Percentiles rank a stretch among this genome's conserved stretches.
Conservation (phyloP, 2,888 invertebrate species). For the Folsomia manolachei region DNA sequence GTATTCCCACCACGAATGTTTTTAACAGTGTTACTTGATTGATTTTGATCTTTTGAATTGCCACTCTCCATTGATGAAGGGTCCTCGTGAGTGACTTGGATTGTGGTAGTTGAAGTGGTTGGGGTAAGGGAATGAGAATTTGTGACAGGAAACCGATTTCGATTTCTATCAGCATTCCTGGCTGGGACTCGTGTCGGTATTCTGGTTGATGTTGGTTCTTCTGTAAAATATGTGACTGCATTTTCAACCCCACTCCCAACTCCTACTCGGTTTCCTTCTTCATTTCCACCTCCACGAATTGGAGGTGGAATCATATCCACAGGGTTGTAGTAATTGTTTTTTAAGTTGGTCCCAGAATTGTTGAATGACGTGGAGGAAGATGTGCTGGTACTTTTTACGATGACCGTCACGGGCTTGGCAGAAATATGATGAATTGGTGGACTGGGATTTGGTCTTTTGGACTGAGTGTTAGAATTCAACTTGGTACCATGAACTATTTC, state of each 20-base stretch:
- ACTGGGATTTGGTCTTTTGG: not conserved
- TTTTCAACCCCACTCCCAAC: slow-evolving; percentile 13
- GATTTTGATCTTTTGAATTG: not conserved
- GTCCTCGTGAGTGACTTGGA: not conserved
- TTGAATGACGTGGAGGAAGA: not conserved
- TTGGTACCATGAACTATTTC: slow-evolving; percentile 8
- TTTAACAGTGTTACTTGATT: not conserved
- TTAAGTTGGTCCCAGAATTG: not conserved
- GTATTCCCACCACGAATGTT: not conserved
- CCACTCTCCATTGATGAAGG: not conserved
- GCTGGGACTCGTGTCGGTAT: slow-evolving; percentile 20
- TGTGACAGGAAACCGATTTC: slow-evolving; percentile 38
- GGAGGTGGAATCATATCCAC: slow-evolving; percentile 20
- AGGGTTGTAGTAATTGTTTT: not conserved
- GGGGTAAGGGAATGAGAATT: slow-evolving; percentile 37
- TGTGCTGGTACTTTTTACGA: slow-evolving; percentile 9
- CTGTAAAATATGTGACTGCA: slow-evolving; percentile 29
- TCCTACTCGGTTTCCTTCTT: no score
- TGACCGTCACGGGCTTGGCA: not conserved
- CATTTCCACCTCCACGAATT: slow-evolving; percentile 1
- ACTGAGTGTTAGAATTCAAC: not conserved
- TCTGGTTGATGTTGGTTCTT: slow-evolving; percentile 21
- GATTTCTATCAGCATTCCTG: slow-evolving; percentile 32
- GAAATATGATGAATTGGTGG: slow-evolving; percentile 8
- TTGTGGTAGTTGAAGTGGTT: slow-evolving; percentile 29